Evolutionary conservation across 2,113 vertebrate species (phyloP).

Genomic region (Bubo bubo): DNA sequence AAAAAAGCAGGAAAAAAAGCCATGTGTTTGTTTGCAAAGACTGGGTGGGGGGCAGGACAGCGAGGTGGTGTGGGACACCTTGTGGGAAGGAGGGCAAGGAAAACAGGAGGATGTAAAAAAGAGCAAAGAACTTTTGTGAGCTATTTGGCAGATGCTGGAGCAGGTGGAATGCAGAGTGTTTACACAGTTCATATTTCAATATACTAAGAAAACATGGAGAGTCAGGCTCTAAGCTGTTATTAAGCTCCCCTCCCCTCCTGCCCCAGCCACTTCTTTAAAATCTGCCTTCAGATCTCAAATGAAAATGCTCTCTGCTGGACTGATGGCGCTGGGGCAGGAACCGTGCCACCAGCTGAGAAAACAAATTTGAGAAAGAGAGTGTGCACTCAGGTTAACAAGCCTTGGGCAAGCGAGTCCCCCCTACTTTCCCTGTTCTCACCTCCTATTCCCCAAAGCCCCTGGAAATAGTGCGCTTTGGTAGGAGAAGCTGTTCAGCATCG

Average conservation of each 20-base stretch:
- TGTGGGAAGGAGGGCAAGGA: background rate
- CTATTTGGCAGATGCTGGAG: slow-evolving; percentile 48
- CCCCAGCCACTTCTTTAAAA: slow-evolving; percentile 68
- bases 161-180: slow-evolving; percentile 74
- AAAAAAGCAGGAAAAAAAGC: background rate
- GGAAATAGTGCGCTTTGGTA: background rate
- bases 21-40: background rate
- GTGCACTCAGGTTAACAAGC: slow-evolving; percentile 64
- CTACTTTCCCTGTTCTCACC: slow-evolving; percentile 36
- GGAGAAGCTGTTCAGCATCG: background rate
- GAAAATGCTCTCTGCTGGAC: slow-evolving; percentile 66
- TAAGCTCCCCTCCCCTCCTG: slow-evolving; percentile 56
- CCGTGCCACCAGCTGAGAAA: slow-evolving; percentile 79
- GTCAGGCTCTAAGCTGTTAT: slow-evolving; percentile 52
- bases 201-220: slow-evolving; percentile 63
- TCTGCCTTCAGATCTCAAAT: slow-evolving; percentile 58
- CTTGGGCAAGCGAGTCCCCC: slow-evolving; percentile 1
- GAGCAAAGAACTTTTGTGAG: slow-evolving; percentile 54
- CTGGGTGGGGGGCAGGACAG: background rate
- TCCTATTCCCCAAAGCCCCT: slow-evolving; percentile 33
- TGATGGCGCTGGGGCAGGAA: slow-evolving; percentile 28
- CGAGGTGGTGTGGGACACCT: background rate
- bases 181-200: slow-evolving; percentile 70
- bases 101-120: background rate
- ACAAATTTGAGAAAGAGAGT: slow-evolving; percentile 75